Evolutionary conservation across 30 jellyfish, hydroid and myxozoan species (phyloP).

Genomic region (Catostylus mosaicus): DNA sequence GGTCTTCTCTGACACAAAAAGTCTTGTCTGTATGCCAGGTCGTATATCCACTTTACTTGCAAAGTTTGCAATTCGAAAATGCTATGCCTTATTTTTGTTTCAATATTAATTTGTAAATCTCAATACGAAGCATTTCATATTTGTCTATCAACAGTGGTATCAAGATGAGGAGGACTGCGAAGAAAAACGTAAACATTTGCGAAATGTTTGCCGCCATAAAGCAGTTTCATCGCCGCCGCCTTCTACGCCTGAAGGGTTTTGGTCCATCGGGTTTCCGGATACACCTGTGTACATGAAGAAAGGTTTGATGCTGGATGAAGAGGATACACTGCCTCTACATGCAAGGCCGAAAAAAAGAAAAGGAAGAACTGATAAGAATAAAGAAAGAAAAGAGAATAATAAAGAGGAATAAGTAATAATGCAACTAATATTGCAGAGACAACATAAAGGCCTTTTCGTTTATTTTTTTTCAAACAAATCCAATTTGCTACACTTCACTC

Average conservation of each 20-base stretch:
- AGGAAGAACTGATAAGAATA: constrained; percentile 4
- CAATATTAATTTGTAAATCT: too few relatives aligned
- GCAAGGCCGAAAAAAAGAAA: constrained; percentile 81
- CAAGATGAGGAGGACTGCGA: constrained; percentile 45
- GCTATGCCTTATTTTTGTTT: too few relatives aligned
- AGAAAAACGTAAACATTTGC: constrained; percentile 49
- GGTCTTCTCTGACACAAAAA: too few relatives aligned
- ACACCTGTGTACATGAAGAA: constrained; percentile 80
- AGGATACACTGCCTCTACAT: constrained; percentile 73
- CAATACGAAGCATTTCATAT: too few relatives aligned
- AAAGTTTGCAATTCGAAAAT: too few relatives aligned
- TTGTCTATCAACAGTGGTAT: constrained; percentile 41
- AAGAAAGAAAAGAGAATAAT: neutral
- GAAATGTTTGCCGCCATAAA: constrained; percentile 72
- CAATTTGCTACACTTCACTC: too few relatives aligned
- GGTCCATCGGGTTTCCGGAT: constrained; percentile 86
- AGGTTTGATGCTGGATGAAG: constrained; percentile 79
- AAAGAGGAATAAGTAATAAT: too few relatives aligned
- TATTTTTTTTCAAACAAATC: too few relatives aligned
- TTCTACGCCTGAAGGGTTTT: constrained; percentile 85
- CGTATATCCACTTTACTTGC: too few relatives aligned
- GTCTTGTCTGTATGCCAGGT: too few relatives aligned
- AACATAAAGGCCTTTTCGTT: too few relatives aligned
- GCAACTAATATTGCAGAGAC: too few relatives aligned
- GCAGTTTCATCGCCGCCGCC: constrained; percentile 85